Percentiles rank a stretch among this genome's conserved stretches.
These are phyloP conservation scores for Gymnarchus niloticus DNA, from an alignment of 2,113 vertebrate species.

Conservation along the genomic window DNA sequence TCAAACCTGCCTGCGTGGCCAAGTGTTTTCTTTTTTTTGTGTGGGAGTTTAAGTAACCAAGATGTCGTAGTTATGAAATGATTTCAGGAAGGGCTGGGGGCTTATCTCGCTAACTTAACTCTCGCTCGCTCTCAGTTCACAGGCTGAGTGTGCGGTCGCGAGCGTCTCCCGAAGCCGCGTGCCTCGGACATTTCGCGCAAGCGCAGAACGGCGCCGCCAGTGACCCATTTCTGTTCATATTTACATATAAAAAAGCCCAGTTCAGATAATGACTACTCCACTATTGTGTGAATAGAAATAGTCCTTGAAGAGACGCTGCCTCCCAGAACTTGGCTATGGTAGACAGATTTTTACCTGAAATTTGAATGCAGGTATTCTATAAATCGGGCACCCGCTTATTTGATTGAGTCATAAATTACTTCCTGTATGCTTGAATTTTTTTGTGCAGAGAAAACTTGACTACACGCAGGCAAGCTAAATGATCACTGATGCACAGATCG, in stretches of 20 bases:
- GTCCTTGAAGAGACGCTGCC: slow-evolving; percentile 1
- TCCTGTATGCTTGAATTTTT: not conserved
- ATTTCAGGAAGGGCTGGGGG: not conserved
- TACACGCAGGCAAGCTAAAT: not conserved
- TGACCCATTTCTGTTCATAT: not conserved
- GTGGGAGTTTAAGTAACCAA: not conserved
- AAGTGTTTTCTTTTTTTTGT: not conserved
- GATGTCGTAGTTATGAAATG: not conserved
- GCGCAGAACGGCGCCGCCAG: not conserved
- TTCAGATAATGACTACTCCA: slow-evolving; percentile 8
- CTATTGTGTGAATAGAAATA: not conserved
- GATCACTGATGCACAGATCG: not conserved
- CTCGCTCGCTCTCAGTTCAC: not conserved
- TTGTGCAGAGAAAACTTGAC: not conserved
- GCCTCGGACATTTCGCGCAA: not conserved
- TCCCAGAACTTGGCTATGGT: not conserved
- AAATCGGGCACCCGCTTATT: not conserved
- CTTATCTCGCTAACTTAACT: not conserved
- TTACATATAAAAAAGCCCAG: not conserved
- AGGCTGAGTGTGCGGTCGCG: not conserved
- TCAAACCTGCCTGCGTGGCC: not conserved
- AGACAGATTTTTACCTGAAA: not conserved
- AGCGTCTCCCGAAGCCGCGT: not conserved
- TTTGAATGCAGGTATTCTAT: not conserved
- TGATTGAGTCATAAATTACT: not conserved